phyloP scores from a whole-genome alignment of 2,888 invertebrate genomes.

The Metopia argyrocephala region DNA sequence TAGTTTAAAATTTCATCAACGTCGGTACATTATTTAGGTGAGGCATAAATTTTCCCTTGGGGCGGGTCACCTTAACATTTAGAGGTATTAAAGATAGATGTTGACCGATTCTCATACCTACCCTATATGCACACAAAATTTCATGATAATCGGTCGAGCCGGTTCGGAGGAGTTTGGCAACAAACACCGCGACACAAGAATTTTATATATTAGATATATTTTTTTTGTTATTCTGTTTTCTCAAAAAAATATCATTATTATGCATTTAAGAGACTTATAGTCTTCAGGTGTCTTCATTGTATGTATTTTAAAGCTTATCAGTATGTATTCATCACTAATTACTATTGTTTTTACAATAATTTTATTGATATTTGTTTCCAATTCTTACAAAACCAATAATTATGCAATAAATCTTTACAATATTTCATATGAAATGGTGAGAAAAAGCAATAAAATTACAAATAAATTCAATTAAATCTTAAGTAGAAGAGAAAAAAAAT shows the following conservation, averaged over 20 bases:
- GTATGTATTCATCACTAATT: slow-evolving; percentile 53
- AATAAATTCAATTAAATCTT: slow-evolving; percentile 62
- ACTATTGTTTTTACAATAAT: slow-evolving; percentile 22
- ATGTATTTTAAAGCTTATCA: slow-evolving; percentile 46
- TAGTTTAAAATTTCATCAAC: too few species aligned
- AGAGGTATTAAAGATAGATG: too few species aligned
- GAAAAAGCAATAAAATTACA: slow-evolving; percentile 26
- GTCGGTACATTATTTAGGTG: too few species aligned
- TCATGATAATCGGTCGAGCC: too few species aligned
- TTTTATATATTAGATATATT: too few species aligned
- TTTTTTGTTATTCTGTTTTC: too few species aligned
- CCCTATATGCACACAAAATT: too few species aligned
- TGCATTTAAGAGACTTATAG: slow-evolving; percentile 30
- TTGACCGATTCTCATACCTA: too few species aligned
- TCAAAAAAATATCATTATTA: not conserved
- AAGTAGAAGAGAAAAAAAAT: not conserved
- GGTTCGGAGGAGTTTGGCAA: too few species aligned
- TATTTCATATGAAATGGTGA: not conserved
- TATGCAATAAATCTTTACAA: slow-evolving; percentile 57
- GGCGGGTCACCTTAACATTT: too few species aligned
- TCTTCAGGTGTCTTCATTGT: slow-evolving; percentile 52
- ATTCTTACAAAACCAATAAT: slow-evolving; percentile 55
- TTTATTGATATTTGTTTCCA: slow-evolving; percentile 25
- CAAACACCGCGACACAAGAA: too few species aligned
- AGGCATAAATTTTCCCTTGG: too few species aligned